phyloP scores from a whole-genome alignment of 2,113 vertebrate genomes.

The Dryoscopus gambensis region DNA sequence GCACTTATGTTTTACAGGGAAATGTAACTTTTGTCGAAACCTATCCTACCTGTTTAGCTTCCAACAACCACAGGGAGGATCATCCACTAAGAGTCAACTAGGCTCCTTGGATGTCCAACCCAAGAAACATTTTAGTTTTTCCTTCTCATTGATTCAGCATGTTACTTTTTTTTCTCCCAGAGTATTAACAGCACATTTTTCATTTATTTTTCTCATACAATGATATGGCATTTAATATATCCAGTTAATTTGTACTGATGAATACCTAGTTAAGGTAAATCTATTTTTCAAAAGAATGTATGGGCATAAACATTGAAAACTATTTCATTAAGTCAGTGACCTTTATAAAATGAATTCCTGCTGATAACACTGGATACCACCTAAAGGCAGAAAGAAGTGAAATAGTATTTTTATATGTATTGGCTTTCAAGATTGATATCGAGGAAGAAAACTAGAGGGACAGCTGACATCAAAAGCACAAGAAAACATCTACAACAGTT shows the following conservation, averaged over 20 bases:
- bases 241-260: conserved; percentile 30
- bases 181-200: neutral
- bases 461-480: neutral
- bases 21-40: neutral
- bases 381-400: conserved; percentile 9
- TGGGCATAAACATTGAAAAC: conserved; percentile 21
- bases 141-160: neutral
- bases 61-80: neutral
- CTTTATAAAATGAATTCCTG: conserved; percentile 54
- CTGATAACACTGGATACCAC: conserved; percentile 4
- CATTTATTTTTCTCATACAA: neutral
- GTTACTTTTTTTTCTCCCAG: neutral
- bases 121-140: neutral
- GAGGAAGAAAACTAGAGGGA: neutral
- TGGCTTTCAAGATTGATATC: conserved; percentile 11
- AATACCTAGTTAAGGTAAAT: conserved; percentile 48
- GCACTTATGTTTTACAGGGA: neutral
- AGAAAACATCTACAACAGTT: neutral
- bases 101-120: neutral
- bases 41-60: neutral
- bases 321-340: conserved; percentile 55
- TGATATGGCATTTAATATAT: neutral
- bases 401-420: conserved; percentile 48
- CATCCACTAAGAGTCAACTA: neutral
- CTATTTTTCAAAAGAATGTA: conserved; percentile 35